A percentile compares a stretch with the other conserved stretches of the same genome.
These are phyloP conservation scores for Conomelus anceps DNA, from an alignment of 2,888 invertebrate species.

Conservation along the genomic window DNA sequence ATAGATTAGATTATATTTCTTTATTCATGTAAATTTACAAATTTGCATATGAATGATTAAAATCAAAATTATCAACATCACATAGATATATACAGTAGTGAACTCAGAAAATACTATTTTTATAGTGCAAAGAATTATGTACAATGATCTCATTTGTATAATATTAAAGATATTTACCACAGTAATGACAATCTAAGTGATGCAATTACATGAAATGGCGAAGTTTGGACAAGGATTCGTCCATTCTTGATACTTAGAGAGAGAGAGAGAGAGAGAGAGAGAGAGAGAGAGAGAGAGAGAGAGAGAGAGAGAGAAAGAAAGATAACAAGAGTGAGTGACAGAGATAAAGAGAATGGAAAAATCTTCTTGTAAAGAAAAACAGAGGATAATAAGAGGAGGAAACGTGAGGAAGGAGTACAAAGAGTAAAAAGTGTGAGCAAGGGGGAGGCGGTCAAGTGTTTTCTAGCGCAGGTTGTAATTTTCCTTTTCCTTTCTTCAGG, in stretches of 20 bases:
- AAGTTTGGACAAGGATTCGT: not conserved
- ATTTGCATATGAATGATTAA: too few relatives aligned
- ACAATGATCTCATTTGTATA: too few relatives aligned
- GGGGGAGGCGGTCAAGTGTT: slow-evolving; percentile 2
- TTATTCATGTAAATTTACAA: too few relatives aligned
- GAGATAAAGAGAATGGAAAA: not conserved
- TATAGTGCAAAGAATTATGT: too few relatives aligned
- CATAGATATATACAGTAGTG: too few relatives aligned
- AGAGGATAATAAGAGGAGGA: not conserved
- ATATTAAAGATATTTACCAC: too few relatives aligned
- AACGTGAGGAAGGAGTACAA: not conserved
- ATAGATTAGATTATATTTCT: too few relatives aligned
- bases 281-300: not conserved
- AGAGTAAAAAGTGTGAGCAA: not conserved
- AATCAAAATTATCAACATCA: too few relatives aligned
- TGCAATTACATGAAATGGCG: not conserved
- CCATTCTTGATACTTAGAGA: not conserved
- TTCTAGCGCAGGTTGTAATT: not conserved
- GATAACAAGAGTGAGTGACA: not conserved
- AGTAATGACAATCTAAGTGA: too few relatives aligned
- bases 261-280: not conserved
- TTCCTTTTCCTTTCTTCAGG: not conserved
- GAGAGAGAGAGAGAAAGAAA: not conserved
- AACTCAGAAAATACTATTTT: too few relatives aligned
- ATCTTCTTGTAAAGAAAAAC: not conserved